Evolutionary conservation across 1,140 invertebrate genomes (phyloP), one percentile per base, ranked within the genome.

Genomic region (Whitmania pigra): DNA sequence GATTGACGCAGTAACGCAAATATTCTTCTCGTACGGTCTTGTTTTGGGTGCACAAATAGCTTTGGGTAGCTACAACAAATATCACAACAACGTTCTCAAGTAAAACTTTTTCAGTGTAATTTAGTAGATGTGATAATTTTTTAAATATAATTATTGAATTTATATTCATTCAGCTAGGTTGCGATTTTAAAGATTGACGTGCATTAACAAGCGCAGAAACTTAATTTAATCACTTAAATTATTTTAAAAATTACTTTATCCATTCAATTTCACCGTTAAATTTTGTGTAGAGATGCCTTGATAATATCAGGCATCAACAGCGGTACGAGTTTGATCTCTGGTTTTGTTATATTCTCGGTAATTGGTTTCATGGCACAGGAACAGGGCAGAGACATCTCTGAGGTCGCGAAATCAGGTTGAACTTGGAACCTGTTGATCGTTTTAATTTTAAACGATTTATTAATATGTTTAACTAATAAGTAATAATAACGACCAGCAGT

Each of bases 1-100:
- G 90, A 90, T 89, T 77, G 87, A 88, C 2, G 90, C 89, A n/a
- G 88, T 89, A 0, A 88, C 88, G 0, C 90, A 92, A 76, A 89
- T 77, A 53, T 77, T 89, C 75, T 92, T 91, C 78, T 90, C 89
- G 0, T 78, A 91, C 3, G 87, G 87, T 13, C 87, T 90, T 20
- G 88, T 88, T 40, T 87, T 88, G 73, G 89, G 89, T 43, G 83
- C 87, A 0, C 86, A 91, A 68, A 86, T 89, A 54, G 90, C 89
- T 84, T 89, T 89, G 75, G 87, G 88, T 11, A 89, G 88, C 0
- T 90, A 90, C 79, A 92, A 91, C 77, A 84, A 86, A 40, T 91
- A 92, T 79, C 83, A 84, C 40, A 89, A 91, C 77, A 88, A 89
- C 74, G 87, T 91, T 49, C 89, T 91, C 82, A 88, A 88, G 90